Evolutionary conservation across 1,140 invertebrate genomes (phyloP), one percentile per base, ranked within the genome.

Genomic region (Polyergus mexicanus): DNA sequence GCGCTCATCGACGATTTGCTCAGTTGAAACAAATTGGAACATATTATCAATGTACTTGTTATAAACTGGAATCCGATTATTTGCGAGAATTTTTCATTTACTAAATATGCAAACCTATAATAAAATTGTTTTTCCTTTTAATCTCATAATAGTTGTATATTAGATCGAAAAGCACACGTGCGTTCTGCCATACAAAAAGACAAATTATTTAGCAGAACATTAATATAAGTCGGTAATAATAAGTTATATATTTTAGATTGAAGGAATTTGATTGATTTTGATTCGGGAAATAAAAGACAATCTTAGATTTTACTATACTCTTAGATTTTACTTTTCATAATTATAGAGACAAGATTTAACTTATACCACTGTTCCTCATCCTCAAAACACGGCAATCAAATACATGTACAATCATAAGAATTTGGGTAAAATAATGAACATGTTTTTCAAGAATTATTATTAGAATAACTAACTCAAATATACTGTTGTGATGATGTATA

Each of bases 1-100:
- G 94, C 77, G 92, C 95, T 95, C 3, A 84, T 3, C 10, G 94
- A 84, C 92, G 95, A 95, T 94, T 47, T 38, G 7, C 68, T 69
- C 2, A 91, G 22, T 47, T 80, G 89, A 25, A 65, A 91, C 0
- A 88, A 71, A 41, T 44, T 56, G 1, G 83, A 80, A 35, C 88
- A 91, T 16, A 86, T 13, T 25, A 77, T 32, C 2, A 51, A 32
- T 13, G 71, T 81, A 7, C 85, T 91, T 13, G 32, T 0, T 0
- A 84, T 10, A 62, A 91, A 91, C 32, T 91, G 90, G 0, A 80
- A 58, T 22, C 74, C 66, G 13, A 91, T 74, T 35, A 90, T 86
- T 19, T 66, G 13, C 11, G 69, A 32, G 11, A 88, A 90, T 16
- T 25, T 72, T 19, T 62, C 16, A 35, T 87, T 90, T 1, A 91